Conservation (phyloP, 1,140 invertebrate genomes). For the Procambarus virginalis region DNA sequence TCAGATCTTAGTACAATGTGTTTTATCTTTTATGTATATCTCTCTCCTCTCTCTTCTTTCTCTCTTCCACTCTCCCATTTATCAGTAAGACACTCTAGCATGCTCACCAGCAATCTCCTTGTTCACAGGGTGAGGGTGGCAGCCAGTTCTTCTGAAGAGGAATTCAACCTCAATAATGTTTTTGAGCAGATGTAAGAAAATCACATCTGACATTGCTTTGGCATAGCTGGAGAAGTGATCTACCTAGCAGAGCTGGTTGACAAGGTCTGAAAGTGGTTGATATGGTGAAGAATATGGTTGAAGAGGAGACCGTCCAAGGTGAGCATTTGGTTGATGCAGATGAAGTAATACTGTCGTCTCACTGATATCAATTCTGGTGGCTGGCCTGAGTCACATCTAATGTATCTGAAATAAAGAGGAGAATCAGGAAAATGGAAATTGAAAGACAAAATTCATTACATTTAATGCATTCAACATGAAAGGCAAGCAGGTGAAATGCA, state of each 20-base stretch:
- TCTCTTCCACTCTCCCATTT: no score
- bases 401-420: no score
- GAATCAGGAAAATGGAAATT: no score
- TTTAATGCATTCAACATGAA: no score
- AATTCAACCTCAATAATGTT: not conserved
- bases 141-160: not conserved
- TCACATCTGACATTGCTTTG: not conserved
- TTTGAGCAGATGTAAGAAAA: not conserved
- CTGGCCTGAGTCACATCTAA: no score
- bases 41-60: not conserved
- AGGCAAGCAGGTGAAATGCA: no score
- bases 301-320: no score
- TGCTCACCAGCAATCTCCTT: not conserved
- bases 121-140: conserved; percentile 12
- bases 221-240: not conserved
- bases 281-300: no score
- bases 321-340: no score
- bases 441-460: no score
- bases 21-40: not conserved
- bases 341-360: no score
- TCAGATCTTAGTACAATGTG: not conserved
- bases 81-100: not conserved
- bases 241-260: not conserved
- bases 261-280: not conserved
- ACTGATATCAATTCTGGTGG: no score